Conservation (phyloP, 2,797 vertebrate genomes). For the Neoniphon sammara region DNA sequence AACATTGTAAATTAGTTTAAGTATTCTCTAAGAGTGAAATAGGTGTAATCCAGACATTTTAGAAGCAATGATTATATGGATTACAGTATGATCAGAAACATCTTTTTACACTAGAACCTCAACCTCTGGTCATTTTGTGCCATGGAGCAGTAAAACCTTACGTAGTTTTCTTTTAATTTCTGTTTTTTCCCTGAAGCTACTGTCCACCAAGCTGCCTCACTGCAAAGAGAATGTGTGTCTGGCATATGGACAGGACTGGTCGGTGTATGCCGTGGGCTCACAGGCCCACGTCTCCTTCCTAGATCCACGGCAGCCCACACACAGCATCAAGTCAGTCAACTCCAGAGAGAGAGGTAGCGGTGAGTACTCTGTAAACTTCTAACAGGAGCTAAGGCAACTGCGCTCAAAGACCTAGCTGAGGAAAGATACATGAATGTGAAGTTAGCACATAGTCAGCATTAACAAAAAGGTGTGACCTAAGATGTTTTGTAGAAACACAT, state of each 20-base stretch:
- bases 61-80: too few relatives aligned
- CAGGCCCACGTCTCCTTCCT: conserved; percentile 98
- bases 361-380: conserved; percentile 73
- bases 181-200: conserved; percentile 81
- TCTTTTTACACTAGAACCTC: too few relatives aligned
- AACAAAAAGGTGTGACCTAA: background rate
- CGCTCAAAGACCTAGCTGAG: background rate
- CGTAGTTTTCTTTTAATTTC: background rate
- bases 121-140: too few relatives aligned
- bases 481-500: too few relatives aligned
- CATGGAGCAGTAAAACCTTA: background rate
- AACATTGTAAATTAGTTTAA: too few relatives aligned
- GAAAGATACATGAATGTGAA: background rate
- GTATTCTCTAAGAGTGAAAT: too few relatives aligned
- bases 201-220: conserved; percentile 96
- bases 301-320: conserved; percentile 94
- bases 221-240: conserved; percentile 99
- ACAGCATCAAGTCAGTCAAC: conserved; percentile 93
- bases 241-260: conserved; percentile 97
- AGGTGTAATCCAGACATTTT: too few relatives aligned
- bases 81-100: too few relatives aligned
- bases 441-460: background rate
- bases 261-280: conserved; percentile 96
- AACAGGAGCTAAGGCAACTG: background rate
- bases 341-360: conserved; percentile 96